These are phyloP conservation scores for Carcinoscorpius rotundicauda DNA, from an alignment of 1,140 invertebrate genomes.

Conservation along the genomic window DNA sequence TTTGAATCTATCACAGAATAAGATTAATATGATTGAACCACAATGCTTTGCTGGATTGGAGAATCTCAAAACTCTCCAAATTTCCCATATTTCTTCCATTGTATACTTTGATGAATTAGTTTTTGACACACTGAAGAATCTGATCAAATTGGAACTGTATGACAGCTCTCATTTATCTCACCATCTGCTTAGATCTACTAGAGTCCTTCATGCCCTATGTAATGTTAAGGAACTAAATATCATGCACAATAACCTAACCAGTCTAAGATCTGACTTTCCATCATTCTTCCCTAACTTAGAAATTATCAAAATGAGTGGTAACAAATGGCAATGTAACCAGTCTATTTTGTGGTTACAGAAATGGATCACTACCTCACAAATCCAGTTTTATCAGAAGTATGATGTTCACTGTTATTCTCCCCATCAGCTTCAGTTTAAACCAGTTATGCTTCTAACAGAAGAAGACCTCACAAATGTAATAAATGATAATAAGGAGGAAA, in stretches of 20 bases:
- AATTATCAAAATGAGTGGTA: conserved; percentile 34
- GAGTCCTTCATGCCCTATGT: conserved; percentile 49
- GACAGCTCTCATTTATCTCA: conserved; percentile 54
- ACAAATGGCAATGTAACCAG: conserved; percentile 35
- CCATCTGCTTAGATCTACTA: conserved; percentile 46
- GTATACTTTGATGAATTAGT: conserved; percentile 33
- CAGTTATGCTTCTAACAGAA: conserved; percentile 18
- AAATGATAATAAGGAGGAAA: too few relatives aligned
- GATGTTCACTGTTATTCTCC: conserved; percentile 28
- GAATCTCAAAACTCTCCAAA: conserved; percentile 47
- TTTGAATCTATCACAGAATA: conserved; percentile 64
- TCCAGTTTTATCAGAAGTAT: conserved; percentile 28
- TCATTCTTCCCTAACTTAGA: conserved; percentile 52
- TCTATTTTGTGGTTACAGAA: conserved; percentile 32
- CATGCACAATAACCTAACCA: conserved; percentile 46
- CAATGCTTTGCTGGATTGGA: conserved; percentile 51
- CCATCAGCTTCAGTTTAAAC: conserved; percentile 23
- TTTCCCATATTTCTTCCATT: conserved; percentile 49
- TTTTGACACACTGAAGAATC: conserved; percentile 47
- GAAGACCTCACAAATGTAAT: too few relatives aligned
- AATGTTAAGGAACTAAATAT: conserved; percentile 49
- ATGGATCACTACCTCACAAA: conserved; percentile 30
- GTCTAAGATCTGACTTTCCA: conserved; percentile 50
- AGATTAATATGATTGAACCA: conserved; percentile 48
- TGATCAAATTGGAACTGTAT: conserved; percentile 56